Conservation (phyloP, 2,797 vertebrate genomes). For the Sebastes iracundus region DNA sequence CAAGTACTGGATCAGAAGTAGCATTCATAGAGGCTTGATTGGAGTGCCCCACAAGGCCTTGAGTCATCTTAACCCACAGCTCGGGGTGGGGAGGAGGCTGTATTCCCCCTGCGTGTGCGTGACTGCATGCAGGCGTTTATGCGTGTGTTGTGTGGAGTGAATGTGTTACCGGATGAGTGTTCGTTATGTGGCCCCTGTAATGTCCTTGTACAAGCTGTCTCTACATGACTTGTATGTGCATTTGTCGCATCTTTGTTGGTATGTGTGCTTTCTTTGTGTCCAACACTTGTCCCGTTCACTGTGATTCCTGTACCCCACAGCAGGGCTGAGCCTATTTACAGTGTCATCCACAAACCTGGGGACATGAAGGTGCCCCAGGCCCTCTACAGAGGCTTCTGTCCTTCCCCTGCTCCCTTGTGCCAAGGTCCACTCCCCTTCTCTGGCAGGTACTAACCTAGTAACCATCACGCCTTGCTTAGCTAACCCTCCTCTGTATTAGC, state of each 20-base stretch:
- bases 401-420: constrained; percentile 83
- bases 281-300: constrained; percentile 84
- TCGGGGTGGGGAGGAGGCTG: constrained; percentile 51
- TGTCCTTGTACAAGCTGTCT: constrained; percentile 75
- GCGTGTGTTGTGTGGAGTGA: constrained; percentile 28
- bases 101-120: constrained; percentile 44
- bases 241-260: constrained; percentile 77
- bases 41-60: constrained; percentile 64
- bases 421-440: constrained; percentile 84
- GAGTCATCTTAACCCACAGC: constrained; percentile 73
- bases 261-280: constrained; percentile 76
- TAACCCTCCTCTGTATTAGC: constrained; percentile 67
- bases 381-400: constrained; percentile 84
- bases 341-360: constrained; percentile 88
- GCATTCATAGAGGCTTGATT: constrained; percentile 68
- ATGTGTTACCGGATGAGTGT: constrained; percentile 48
- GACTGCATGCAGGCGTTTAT: constrained; percentile 37
- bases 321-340: constrained; percentile 87
- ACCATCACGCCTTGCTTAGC: constrained; percentile 77
- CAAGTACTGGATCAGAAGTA: constrained; percentile 68
- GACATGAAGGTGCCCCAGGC: constrained; percentile 83
- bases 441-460: constrained; percentile 87
- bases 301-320: constrained; percentile 87
- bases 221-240: constrained; percentile 75
- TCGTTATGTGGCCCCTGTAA: constrained; percentile 50